Evolutionary conservation across 2,888 invertebrate species (phyloP), one percentile per base, ranked within the genome.

Genomic region (Caenorhabditis auriculariae): DNA sequence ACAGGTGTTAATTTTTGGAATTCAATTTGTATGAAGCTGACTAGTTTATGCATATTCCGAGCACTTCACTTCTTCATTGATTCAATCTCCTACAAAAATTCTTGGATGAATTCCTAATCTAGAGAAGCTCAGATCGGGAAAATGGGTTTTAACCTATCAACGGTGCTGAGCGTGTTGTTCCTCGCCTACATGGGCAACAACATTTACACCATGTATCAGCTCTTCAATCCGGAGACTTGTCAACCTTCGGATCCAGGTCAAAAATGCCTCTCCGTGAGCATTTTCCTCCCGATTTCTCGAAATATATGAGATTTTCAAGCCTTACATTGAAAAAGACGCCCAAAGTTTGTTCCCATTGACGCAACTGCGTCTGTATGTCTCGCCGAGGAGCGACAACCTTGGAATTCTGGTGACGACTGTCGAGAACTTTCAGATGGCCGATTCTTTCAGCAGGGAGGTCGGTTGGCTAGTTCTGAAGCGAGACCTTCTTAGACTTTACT

Each of bases 161-260:
- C 62, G 37, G 56, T 84, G 3, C 60, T 84, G 7, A 77, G 81
- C 24, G 81, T 76, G 5, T 52, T 82, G 6, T 85, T 85, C 66
- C 58, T 83, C 24, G 82, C 82, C 9, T 86, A 85, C 69, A 83
- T 86, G 37, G 76, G 72, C 4, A 82, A 85, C 67, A 84, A 85
- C 9, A 76, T 85, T 47, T 84, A 82, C 75, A 82, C 82, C 9
- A 76, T 86, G 29, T 84, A 84, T 54, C 70, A 76, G 17, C 77
- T 86, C 21, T 85, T 84, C 70, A 81, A 81, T 58, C 83, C 69
- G 54, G 65, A 66, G 26, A 7, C 55, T 1, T 75, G 72, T 49
- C 37, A 44, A 12, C 53, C 49, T 7, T n/a, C 46, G 1, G 55
- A 54, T 17, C 23, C 54, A 2, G 48, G 35, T 35, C 27, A 32